phyloP scores from a whole-genome alignment of 64 coral and sea anemone genomes.

The Actinia tenebrosa region DNA sequence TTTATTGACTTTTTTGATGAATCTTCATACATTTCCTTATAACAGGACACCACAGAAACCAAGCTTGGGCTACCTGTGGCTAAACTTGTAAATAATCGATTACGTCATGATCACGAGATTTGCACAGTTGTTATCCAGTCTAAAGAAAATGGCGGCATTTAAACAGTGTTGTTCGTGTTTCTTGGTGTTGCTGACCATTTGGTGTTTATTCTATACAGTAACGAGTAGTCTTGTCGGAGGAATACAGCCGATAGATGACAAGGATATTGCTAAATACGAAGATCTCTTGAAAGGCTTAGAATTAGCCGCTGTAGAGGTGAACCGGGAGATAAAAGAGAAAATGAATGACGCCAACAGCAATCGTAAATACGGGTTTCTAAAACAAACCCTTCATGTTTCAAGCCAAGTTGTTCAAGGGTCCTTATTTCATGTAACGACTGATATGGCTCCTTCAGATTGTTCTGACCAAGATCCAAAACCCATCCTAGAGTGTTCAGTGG shows the following conservation, averaged over 20 bases:
- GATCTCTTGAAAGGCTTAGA: background rate
- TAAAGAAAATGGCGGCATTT: background rate
- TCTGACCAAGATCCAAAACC: background rate
- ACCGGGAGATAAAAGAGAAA: background rate
- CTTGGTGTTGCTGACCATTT: background rate
- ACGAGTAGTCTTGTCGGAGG: conserved; percentile 15
- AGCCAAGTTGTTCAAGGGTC: conserved; percentile 29
- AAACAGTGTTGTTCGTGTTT: no score
- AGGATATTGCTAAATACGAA: background rate
- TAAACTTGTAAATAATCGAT: background rate
- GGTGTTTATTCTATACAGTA: background rate
- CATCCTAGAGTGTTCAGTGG: background rate
- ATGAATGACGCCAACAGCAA: background rate
- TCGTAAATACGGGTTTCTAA: background rate
- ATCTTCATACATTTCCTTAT: no score
- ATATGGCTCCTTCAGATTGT: background rate
- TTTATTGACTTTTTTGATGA: no score
- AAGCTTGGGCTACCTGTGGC: background rate
- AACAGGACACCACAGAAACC: background rate
- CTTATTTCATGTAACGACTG: conserved; percentile 6
- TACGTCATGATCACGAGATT: background rate
- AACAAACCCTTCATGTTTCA: background rate
- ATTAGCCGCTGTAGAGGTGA: background rate
- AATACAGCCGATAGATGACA: background rate
- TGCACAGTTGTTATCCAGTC: background rate